Percentiles rank a stretch among this genome's conserved stretches.
Evolutionary conservation across 2,888 invertebrate species (phyloP).

Genomic region (Dicranocentrus wangi): DNA sequence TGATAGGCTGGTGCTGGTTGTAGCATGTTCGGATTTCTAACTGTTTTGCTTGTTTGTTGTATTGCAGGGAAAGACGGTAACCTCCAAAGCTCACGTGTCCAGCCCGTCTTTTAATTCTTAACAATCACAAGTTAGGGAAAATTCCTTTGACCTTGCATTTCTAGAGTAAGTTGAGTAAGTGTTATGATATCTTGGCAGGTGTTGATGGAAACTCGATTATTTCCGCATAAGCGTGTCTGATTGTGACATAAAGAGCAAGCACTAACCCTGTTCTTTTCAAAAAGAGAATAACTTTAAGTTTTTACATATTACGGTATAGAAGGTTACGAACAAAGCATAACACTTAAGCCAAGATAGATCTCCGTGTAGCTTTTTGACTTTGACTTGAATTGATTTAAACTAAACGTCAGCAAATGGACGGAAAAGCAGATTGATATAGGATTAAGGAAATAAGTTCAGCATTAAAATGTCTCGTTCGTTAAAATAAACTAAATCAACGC

Average conservation of each 20-base stretch:
- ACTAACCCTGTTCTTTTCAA: conserved; percentile 52
- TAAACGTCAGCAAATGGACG: conserved; percentile 48
- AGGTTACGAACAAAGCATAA: conserved; percentile 54
- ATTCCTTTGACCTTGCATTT: conserved; percentile 63
- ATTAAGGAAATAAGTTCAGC: conserved; percentile 21
- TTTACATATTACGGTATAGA: conserved; percentile 40
- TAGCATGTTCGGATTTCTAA: too few relatives aligned
- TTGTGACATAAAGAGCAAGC: conserved; percentile 56
- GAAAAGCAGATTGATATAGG: background rate
- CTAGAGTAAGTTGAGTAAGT: conserved; percentile 51
- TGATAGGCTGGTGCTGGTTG: too few relatives aligned
- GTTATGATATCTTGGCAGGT: conserved; percentile 59
- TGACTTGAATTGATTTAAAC: conserved; percentile 20
- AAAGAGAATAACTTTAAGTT: conserved; percentile 38
- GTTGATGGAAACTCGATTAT: conserved; percentile 55
- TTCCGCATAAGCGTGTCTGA: conserved; percentile 50
- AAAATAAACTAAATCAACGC: conserved; percentile 21
- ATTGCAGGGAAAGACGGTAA: conserved; percentile 69
- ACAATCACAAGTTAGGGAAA: conserved; percentile 59
- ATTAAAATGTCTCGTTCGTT: conserved; percentile 17
- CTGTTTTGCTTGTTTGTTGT: too few relatives aligned
- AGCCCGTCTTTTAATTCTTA: conserved; percentile 61
- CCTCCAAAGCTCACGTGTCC: conserved; percentile 63
- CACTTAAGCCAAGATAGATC: conserved; percentile 62
- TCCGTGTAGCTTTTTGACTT: conserved; percentile 56